Evolutionary conservation across 1,140 invertebrate species (phyloP), one percentile per base, ranked within the genome.

Genomic region (Euwallacea fornicatus): DNA sequence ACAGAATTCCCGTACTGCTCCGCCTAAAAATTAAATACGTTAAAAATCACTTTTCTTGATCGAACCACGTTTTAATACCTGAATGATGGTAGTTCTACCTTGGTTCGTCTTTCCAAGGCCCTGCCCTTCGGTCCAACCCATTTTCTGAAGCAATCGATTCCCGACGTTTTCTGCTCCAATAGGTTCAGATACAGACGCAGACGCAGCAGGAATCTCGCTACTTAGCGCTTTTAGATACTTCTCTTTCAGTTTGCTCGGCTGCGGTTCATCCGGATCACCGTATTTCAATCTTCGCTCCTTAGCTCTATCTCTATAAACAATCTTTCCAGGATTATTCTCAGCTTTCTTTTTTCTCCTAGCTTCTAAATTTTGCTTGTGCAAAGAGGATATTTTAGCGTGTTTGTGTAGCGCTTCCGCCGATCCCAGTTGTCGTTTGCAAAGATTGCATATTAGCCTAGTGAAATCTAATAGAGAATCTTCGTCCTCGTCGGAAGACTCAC

Each of bases 91-190:
- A 7, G 94, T 94, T 76, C 95, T 87, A n/a, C 97, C 97, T 84
- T 98, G 96, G 80, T 95, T 94, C 43, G 87, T 86, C 80, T 93
- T 94, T 6, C 97, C 98, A 9, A 99, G 83, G 0, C 98, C 98
- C 86, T 95, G 90, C 0, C 97, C 98, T 81, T 96, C 93, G 7
- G 90, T 92, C 97, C 98, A 99, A 0, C 98, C 98, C 97, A 99
- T 99, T 83, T 97, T 98, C 83, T 98, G 96, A 53, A 99, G 81
- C 76, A 99, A 84, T 82, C 94, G 93, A 83, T 91, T 97, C 2
- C 96, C 96, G 75, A 97, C 91, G 81, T 96, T 96, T 71, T 93
- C 92, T 0, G 91, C 90, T 11, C 93, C 91, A 58, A 98, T 94
- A 0, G 85, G 84, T 13, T 85, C 83, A 42, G 81, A 78, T 0